phyloP scores from a whole-genome alignment of 2,797 vertebrate species.

The Ptychobarbus kaznakovi region DNA sequence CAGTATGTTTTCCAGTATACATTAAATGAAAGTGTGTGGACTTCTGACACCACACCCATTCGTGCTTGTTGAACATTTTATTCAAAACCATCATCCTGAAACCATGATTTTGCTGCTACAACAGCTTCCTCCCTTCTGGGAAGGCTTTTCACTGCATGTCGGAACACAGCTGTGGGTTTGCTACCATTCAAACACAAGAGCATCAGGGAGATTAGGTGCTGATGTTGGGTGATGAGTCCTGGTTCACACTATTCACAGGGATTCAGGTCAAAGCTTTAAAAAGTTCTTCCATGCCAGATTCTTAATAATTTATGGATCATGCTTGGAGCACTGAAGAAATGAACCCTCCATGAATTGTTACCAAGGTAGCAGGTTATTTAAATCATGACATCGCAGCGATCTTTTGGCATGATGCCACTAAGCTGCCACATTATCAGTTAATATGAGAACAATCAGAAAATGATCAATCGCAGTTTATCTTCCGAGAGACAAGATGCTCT shows the following conservation, averaged over 20 bases:
- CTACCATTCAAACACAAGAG: conserved; percentile 1
- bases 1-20: background rate
- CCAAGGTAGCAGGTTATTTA: background rate
- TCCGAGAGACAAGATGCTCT: background rate
- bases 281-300: background rate
- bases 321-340: background rate
- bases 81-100: conserved; percentile 9
- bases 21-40: conserved; percentile 6
- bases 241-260: background rate
- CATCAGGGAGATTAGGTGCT: background rate
- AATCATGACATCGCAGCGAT: background rate
- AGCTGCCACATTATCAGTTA: background rate
- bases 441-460: conserved; percentile 1
- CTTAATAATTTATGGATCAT: background rate
- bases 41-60: conserved; percentile 18
- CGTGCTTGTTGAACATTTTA: background rate
- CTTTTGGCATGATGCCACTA: background rate
- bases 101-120: background rate
- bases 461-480: conserved; percentile 43
- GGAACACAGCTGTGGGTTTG: conserved; percentile 34
- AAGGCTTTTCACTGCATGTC: conserved; percentile 1
- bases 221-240: background rate
- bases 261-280: background rate
- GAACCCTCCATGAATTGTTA: background rate
- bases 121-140: conserved; percentile 25